A percentile compares a stretch with the other conserved stretches of the same genome.
phyloP scores from a whole-genome alignment of 1,140 invertebrate genomes.

The Brachionus plicatilis region DNA sequence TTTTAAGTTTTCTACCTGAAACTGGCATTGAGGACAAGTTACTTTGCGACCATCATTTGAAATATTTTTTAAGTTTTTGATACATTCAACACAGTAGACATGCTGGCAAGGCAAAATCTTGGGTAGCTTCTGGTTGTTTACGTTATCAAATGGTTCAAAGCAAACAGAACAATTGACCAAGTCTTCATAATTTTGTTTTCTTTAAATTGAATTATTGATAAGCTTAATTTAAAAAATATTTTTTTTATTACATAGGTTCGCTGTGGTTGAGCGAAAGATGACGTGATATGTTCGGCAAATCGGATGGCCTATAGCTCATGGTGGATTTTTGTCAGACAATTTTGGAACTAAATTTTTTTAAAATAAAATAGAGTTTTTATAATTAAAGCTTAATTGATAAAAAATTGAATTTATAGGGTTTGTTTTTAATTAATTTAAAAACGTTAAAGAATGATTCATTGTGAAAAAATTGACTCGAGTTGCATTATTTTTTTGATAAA shows the following conservation, averaged over 20 bases:
- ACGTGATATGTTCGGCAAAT: neutral
- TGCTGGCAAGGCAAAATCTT: slow-evolving; percentile 40
- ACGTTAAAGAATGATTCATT: neutral
- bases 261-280: neutral
- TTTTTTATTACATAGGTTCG: neutral
- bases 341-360: neutral
- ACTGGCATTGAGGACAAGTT: slow-evolving; percentile 26
- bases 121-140: neutral
- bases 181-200: slow-evolving; percentile 33
- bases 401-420: neutral
- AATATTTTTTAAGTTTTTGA: slow-evolving; percentile 7
- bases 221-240: neutral
- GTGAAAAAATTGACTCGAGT: neutral
- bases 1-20: neutral
- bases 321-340: neutral
- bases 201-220: neutral
- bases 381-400: slow-evolving; percentile 20
- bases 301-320: slow-evolving; percentile 26
- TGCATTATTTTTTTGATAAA: slow-evolving; percentile 7
- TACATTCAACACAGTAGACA: slow-evolving; percentile 31
- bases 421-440: slow-evolving; percentile 16
- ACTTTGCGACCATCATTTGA: neutral
- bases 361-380: neutral
- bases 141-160: slow-evolving; percentile 12
- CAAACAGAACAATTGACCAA: slow-evolving; percentile 34